Conservation (phyloP, 2,888 invertebrate genomes). For the Mesorhabditis belari region DNA sequence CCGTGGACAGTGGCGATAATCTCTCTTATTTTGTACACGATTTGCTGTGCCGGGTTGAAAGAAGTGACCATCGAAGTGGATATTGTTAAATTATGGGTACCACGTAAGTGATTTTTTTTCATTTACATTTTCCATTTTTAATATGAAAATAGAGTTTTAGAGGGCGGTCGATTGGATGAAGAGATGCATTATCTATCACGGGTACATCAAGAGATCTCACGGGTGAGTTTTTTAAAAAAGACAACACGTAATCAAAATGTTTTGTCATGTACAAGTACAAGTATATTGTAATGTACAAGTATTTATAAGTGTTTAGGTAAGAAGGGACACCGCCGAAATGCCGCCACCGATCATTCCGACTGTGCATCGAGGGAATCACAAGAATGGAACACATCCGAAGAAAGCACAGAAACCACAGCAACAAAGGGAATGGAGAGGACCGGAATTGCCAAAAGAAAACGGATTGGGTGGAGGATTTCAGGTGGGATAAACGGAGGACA, state of each 20-base stretch:
- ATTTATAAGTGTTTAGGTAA: neutral
- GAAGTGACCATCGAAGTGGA: slow-evolving; percentile 85
- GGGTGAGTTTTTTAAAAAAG: no score
- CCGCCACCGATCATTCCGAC: neutral
- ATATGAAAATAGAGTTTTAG: slow-evolving; percentile 14
- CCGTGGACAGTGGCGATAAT: neutral
- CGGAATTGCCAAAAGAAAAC: slow-evolving; percentile 46
- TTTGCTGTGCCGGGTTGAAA: slow-evolving; percentile 80
- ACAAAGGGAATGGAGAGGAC: slow-evolving; percentile 7
- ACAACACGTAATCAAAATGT: no score
- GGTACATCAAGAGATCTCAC: slow-evolving; percentile 10
- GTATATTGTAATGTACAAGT: neutral
- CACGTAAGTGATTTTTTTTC: slow-evolving; percentile 64
- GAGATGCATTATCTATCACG: slow-evolving; percentile 36
- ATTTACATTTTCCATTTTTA: neutral
- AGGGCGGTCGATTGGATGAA: slow-evolving; percentile 49
- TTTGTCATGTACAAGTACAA: no score
- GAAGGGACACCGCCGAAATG: neutral
- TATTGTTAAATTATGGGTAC: slow-evolving; percentile 91
- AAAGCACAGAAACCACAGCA: neutral
- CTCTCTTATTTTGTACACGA: slow-evolving; percentile 57
- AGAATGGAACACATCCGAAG: slow-evolving; percentile 3
- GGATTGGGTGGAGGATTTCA: slow-evolving; percentile 52
- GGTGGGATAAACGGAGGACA: no score
- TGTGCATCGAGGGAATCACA: neutral